Percentiles rank a stretch among this genome's conserved stretches.
Conservation (phyloP, 2,888 invertebrate species). For the Frankliniella fusca region DNA sequence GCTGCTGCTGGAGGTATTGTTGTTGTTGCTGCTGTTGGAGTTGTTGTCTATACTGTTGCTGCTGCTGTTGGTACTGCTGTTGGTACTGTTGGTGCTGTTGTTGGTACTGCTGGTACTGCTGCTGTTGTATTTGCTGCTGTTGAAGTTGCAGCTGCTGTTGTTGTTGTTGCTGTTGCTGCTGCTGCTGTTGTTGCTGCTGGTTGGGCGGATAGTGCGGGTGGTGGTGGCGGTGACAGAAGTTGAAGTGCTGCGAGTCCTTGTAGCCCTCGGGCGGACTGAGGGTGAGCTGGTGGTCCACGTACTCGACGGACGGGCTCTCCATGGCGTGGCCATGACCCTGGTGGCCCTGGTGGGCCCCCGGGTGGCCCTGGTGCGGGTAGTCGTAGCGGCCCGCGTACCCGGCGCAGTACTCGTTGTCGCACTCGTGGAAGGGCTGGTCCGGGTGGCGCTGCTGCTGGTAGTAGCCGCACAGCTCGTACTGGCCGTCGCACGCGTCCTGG, state of each 20-base stretch:
- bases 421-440: slow-evolving; percentile 43
- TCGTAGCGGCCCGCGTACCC: slow-evolving; percentile 32
- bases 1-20: not conserved
- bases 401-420: slow-evolving; percentile 36
- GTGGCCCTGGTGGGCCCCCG: slow-evolving; percentile 32
- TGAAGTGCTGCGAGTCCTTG: slow-evolving; percentile 66
- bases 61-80: not conserved
- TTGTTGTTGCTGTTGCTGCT: not conserved
- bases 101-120: no score
- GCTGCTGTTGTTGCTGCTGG: not conserved
- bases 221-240: slow-evolving; percentile 18
- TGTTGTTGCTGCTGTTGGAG: slow-evolving; percentile 9
- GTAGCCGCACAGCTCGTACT: slow-evolving; percentile 65
- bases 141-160: not conserved
- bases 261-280: slow-evolving; percentile 88
- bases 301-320: slow-evolving; percentile 66
- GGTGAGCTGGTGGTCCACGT: slow-evolving; percentile 70
- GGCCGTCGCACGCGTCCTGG: slow-evolving; percentile 62
- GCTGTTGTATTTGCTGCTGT: no score
- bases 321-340: slow-evolving; percentile 40
- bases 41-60: not conserved
- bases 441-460: slow-evolving; percentile 47
- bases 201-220: not conserved
- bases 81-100: not conserved
- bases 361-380: slow-evolving; percentile 34